These are phyloP conservation scores for Microctenopoma stevenorrisi DNA, from an alignment of 2,797 vertebrate species.

Conservation along the genomic window DNA sequence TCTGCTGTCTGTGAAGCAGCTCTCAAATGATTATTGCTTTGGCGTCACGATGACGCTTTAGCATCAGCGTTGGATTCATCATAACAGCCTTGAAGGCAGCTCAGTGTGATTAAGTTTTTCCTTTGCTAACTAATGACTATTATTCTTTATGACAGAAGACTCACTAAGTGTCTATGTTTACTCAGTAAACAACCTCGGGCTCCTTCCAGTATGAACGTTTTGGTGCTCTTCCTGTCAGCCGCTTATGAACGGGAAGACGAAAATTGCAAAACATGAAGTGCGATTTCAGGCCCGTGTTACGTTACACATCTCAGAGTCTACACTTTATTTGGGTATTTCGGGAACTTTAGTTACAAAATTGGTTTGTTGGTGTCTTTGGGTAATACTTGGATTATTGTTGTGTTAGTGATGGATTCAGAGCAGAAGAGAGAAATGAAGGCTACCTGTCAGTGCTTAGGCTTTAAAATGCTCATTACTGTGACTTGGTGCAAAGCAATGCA, in stretches of 20 bases:
- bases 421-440: conserved; percentile 45
- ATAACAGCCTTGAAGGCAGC: conserved; percentile 73
- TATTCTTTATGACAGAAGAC: conserved; percentile 75
- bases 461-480: conserved; percentile 80
- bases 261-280: conserved; percentile 15
- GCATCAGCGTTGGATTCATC: conserved; percentile 73
- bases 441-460: conserved; percentile 66
- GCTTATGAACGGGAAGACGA: conserved; percentile 22
- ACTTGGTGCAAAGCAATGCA: conserved; percentile 64
- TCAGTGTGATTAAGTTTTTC: conserved; percentile 79
- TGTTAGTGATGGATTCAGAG: conserved; percentile 44
- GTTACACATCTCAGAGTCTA: not conserved
- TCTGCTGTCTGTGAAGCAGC: conserved; percentile 65
- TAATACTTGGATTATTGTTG: conserved; percentile 20
- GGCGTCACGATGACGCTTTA: conserved; percentile 46
- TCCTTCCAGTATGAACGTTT: conserved; percentile 33
- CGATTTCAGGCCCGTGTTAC: conserved; percentile 15
- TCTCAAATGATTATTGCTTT: conserved; percentile 59
- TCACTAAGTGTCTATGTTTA: conserved; percentile 57
- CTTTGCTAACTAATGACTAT: conserved; percentile 78
- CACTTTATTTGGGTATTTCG: conserved; percentile 19
- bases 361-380: not conserved
- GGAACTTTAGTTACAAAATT: conserved; percentile 4
- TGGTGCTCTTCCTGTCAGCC: conserved; percentile 37
- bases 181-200: conserved; percentile 71